Percentiles rank a stretch among this genome's conserved stretches.
phyloP scores from a whole-genome alignment of 2,888 invertebrate genomes.

The Acanthoscelides obtectus region DNA sequence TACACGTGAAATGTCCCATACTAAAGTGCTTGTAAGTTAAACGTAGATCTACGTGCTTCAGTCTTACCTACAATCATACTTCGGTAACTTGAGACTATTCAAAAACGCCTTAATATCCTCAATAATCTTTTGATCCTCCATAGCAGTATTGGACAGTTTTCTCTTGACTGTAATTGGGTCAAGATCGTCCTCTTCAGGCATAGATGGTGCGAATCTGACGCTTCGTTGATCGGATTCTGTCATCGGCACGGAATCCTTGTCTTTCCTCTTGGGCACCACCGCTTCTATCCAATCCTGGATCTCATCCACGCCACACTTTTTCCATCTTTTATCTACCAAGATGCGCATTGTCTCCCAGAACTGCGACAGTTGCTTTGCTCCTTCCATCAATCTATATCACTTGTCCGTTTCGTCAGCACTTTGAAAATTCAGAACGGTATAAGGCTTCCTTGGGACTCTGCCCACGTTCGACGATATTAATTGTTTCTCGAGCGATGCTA shows the following conservation, averaged over 20 bases:
- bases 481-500: neutral
- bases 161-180: conserved; percentile 11
- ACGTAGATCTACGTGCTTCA: too few species aligned
- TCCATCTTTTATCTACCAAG: conserved; percentile 53
- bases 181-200: conserved; percentile 16
- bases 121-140: conserved; percentile 11
- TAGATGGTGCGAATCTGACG: neutral
- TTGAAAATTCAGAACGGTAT: neutral
- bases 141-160: conserved; percentile 14
- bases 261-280: conserved; percentile 25
- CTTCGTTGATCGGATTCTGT: neutral
- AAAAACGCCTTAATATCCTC: conserved; percentile 30
- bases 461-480: neutral
- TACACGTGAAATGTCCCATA: too few species aligned
- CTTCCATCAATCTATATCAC: neutral
- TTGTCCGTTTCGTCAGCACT: neutral
- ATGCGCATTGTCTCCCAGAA: conserved; percentile 64
- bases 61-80: conserved; percentile 39
- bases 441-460: neutral
- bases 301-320: conserved; percentile 47
- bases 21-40: too few species aligned
- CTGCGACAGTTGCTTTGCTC: neutral
- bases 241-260: neutral
- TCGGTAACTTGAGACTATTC: conserved; percentile 28
- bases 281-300: conserved; percentile 39